These are phyloP conservation scores for Drusus annulatus DNA, from an alignment of 1,140 invertebrate genomes.

Conservation along the genomic window DNA sequence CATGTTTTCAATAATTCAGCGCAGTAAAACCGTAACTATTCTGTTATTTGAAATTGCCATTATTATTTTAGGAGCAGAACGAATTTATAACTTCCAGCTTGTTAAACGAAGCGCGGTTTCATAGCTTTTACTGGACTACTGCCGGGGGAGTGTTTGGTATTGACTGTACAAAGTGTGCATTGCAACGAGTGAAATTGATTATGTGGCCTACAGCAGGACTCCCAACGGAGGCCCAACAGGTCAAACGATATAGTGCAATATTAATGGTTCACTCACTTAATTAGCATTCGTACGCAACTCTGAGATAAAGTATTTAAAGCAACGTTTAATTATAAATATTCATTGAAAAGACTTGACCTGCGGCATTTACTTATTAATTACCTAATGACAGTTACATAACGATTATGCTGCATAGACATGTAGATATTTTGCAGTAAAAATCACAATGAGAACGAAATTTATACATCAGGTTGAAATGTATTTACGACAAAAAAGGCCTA, in stretches of 20 bases:
- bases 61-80: too few relatives aligned
- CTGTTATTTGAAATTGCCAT: too few relatives aligned
- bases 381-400: background rate
- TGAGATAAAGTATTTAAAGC: background rate
- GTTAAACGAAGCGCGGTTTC: too few relatives aligned
- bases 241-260: background rate
- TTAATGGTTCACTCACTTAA: conserved; percentile 6
- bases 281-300: conserved; percentile 3
- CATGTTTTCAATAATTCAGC: background rate
- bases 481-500: background rate
- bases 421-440: background rate
- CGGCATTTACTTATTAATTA: background rate
- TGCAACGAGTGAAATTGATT: conserved; percentile 1
- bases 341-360: background rate
- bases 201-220: background rate
- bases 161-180: background rate
- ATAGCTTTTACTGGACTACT: too few relatives aligned
- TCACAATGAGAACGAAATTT: background rate
- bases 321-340: background rate
- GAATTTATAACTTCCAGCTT: too few relatives aligned
- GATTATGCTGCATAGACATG: background rate
- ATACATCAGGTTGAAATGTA: background rate
- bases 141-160: background rate
- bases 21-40: too few relatives aligned
- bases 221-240: background rate